Evolutionary conservation across 1,140 invertebrate genomes (phyloP).

Genomic region (Calosoma granatense): DNA sequence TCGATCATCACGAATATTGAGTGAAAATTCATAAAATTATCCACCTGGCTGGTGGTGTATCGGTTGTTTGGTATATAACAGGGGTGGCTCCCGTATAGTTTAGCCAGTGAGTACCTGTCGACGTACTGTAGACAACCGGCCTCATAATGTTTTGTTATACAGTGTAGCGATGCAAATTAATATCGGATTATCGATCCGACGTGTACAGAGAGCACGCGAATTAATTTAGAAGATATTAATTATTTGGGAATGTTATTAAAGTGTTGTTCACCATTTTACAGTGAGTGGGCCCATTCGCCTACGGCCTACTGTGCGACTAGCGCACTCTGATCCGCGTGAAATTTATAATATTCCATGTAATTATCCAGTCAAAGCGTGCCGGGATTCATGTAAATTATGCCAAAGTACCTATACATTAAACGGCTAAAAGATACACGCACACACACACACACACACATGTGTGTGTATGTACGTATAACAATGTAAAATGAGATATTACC

Average conservation of each 20-base stretch:
- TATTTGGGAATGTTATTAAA: neutral
- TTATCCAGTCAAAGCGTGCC: neutral
- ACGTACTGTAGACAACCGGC: too few species aligned
- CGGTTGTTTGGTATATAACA: too few species aligned
- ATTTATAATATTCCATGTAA: neutral
- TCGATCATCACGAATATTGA: conserved; percentile 4
- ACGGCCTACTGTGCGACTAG: too few species aligned
- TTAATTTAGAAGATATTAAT: conserved; percentile 7
- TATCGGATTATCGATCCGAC: neutral
- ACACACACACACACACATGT: too few species aligned
- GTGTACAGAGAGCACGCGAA: neutral
- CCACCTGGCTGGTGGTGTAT: neutral
- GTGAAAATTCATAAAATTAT: conserved; percentile 5
- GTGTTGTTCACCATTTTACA: neutral
- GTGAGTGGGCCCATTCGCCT: too few species aligned
- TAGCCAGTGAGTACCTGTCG: too few species aligned
- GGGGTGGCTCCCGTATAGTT: too few species aligned
- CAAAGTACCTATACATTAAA: too few species aligned
- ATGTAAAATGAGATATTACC: too few species aligned
- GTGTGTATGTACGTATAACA: too few species aligned
- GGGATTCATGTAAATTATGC: neutral
- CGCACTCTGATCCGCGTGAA: neutral
- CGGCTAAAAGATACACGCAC: too few species aligned
- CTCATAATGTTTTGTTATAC: neutral
- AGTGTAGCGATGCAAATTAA: neutral